Base-by-base conservation (phyloP, 2,113 vertebrate genomes). In the Malurus alboscapulatus region DNA sequence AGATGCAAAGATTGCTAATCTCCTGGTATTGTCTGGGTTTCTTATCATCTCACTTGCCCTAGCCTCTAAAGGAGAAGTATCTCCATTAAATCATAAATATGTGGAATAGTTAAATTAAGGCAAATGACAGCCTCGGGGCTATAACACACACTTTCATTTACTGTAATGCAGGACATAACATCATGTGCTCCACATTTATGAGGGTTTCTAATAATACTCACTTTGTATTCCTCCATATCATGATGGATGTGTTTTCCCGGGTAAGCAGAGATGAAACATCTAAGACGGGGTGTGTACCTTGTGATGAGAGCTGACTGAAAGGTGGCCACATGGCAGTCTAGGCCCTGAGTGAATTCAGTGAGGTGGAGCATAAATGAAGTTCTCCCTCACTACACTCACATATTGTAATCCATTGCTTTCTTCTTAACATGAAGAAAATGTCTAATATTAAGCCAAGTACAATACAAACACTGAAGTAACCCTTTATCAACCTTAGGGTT, bases 171-270 rank as follows among this genome's bases (percentile, higher is more conserved):
- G 32, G 24, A 67, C 29, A 17, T 22, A 57, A 14, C 7, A n/a
- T 38, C 15, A 5, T 0, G 1, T 72, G 48, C 20, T 75, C 32
- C 29, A 10, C 2, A 2, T 1, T 84, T 78, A 40, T 29, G 44
- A 32, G 22, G 48, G 7, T 29, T 71, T 79, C 47, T 58, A 34
- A 12, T 7, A 65, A 40, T 12, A 9, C 13, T 63, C 12, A 10
- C 1, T 1, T 34, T 55, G 20, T 62, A 19, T 55, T 67, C 47
- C 10, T 87, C 44, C 15, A 6, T 42, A 22, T 12, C 24, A 9
- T 10, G 51, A 62, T 17, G 19, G 57, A 73, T 83, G 34, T 32
- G 9, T 54, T 84, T 73, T 75, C 72, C n/a, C 30, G 36, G 67
- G 25, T 55, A 86, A 47, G 53, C 40, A 48, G 50, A 55, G 51